phyloP scores from a whole-genome alignment of 2,113 vertebrate genomes.

The Antigone vipio region DNA sequence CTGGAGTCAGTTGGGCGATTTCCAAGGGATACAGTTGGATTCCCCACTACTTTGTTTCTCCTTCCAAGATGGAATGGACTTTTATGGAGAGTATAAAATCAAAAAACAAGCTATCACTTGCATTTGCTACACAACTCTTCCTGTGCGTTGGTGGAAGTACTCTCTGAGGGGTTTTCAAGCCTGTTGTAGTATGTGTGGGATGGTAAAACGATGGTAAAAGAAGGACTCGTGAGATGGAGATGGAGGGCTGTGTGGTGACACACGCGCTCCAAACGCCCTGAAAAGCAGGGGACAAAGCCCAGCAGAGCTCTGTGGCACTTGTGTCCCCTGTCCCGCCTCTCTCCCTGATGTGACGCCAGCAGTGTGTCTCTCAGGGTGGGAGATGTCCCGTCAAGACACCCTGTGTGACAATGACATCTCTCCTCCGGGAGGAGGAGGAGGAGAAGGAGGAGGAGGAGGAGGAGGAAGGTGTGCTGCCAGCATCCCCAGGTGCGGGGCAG shows the following conservation, averaged over 20 bases:
- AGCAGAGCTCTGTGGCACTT: background rate
- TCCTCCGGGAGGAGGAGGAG: background rate
- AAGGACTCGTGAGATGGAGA: background rate
- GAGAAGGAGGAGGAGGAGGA: background rate
- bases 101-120: background rate
- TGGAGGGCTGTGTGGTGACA: background rate
- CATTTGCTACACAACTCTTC: background rate
- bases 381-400: background rate
- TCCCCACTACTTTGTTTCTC: background rate
- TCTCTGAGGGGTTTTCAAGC: background rate
- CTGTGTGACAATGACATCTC: background rate
- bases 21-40: conserved; percentile 2
- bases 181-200: background rate
- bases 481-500: background rate
- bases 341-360: background rate
- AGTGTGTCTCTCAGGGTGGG: background rate
- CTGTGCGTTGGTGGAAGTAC: background rate
- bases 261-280: background rate
- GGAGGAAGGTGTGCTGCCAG: background rate
- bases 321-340: too few species aligned
- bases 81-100: background rate
- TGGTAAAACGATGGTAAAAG: background rate
- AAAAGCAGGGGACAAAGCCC: background rate
- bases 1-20: background rate
- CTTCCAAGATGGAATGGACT: background rate